phyloP scores from a whole-genome alignment of 2,797 vertebrate species.

The Nothura maculosa region DNA sequence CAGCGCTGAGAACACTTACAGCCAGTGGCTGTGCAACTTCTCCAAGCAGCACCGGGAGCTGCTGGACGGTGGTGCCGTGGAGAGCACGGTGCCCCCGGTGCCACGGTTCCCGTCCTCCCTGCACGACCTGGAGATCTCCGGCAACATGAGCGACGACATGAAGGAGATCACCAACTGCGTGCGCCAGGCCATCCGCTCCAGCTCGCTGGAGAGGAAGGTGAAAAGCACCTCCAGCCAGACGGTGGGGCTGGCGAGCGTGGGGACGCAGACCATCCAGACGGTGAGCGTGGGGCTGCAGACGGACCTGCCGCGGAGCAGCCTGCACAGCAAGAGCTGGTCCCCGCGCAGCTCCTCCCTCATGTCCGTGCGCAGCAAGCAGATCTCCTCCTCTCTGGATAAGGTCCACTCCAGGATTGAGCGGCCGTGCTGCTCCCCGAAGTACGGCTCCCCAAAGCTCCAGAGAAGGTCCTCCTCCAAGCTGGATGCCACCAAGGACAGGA shows the following conservation, averaged over 20 bases:
- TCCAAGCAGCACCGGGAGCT: conserved; percentile 92
- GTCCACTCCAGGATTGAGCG: conserved; percentile 95
- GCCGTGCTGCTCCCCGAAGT: conserved; percentile 97
- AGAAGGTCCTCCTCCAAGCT: conserved; percentile 94
- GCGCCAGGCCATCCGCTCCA: conserved; percentile 95
- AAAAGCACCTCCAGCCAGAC: conserved; percentile 93
- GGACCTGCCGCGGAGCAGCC: conserved; percentile 80
- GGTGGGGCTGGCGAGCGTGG: conserved; percentile 85
- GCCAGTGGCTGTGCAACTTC: conserved; percentile 94
- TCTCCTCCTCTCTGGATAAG: conserved; percentile 96
- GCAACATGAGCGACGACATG: conserved; percentile 98
- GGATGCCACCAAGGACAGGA: conserved; percentile 91
- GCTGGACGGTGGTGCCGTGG: conserved; percentile 83
- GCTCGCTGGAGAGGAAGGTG: conserved; percentile 94
- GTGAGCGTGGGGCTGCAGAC: conserved; percentile 95
- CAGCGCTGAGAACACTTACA: conserved; percentile 85
- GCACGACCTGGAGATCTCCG: conserved; percentile 92
- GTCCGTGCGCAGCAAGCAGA: conserved; percentile 93
- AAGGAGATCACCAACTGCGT: conserved; percentile 99
- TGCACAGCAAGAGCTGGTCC: conserved; percentile 93
- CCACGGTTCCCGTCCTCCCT: conserved; percentile 84
- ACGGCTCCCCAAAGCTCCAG: conserved; percentile 95
- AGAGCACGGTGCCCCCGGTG: conserved; percentile 63
- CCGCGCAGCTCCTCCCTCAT: conserved; percentile 90
- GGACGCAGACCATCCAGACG: conserved; percentile 91